Evolutionary conservation across 2,888 invertebrate genomes (phyloP).

Genomic region (Perithous albicinctus): DNA sequence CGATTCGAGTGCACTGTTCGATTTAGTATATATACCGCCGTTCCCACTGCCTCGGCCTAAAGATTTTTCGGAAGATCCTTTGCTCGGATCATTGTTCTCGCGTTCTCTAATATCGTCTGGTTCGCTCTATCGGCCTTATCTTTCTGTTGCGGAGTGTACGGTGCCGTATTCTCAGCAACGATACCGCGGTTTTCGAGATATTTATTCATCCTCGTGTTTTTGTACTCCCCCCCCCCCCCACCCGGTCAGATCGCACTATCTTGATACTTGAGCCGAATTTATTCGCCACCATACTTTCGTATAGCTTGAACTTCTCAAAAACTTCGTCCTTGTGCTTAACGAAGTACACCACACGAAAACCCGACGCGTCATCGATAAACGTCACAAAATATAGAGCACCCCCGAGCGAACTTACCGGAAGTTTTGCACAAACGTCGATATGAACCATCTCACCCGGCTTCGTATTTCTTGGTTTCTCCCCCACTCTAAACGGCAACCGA

Average conservation of each 20-base stretch:
- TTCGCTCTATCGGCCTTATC: not conserved
- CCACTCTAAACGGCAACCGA: too few species aligned
- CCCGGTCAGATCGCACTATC: not conserved
- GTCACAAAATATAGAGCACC: too few species aligned
- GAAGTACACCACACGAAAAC: too few species aligned
- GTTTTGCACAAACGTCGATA: not conserved
- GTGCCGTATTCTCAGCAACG: not conserved
- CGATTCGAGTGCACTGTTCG: not conserved
- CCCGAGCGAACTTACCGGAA: too few species aligned
- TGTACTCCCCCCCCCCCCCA: not conserved
- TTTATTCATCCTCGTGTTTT: not conserved
- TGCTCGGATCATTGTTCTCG: not conserved
- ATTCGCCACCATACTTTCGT: not conserved
- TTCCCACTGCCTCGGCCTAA: not conserved
- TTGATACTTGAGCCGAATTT: not conserved
- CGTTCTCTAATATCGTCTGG: not conserved
- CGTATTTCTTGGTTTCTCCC: too few species aligned
- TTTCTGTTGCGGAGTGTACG: not conserved
- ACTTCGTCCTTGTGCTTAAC: not conserved
- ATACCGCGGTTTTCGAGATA: not conserved
- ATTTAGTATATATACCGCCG: not conserved
- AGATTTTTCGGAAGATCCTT: not conserved
- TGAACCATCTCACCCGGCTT: too few species aligned
- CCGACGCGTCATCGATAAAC: too few species aligned
- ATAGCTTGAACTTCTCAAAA: not conserved